These are phyloP conservation scores for Agapetus fuscipes DNA, from an alignment of 2,888 invertebrate species.

Conservation along the genomic window DNA sequence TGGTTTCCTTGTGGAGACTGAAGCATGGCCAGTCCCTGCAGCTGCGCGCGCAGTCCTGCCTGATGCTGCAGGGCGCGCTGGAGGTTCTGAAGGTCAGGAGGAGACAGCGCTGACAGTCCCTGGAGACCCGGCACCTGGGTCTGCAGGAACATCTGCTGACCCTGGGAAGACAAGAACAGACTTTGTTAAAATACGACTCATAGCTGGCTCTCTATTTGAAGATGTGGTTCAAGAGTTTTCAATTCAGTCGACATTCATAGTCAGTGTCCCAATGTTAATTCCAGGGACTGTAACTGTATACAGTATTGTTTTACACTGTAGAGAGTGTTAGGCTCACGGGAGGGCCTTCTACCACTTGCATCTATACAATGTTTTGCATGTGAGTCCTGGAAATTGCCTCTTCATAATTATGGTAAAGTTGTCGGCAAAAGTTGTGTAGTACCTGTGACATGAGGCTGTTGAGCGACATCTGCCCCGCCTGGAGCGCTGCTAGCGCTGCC, in stretches of 20 bases:
- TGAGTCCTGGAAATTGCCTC: too few relatives aligned
- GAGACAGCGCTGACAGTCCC: conserved; percentile 31
- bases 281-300: too few relatives aligned
- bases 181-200: conserved; percentile 9
- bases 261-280: too few relatives aligned
- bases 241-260: too few relatives aligned
- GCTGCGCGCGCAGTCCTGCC: conserved; percentile 42
- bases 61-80: conserved; percentile 33
- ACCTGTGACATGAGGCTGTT: conserved; percentile 21
- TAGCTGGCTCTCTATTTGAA: too few relatives aligned
- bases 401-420: too few relatives aligned
- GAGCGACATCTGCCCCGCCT: conserved; percentile 26
- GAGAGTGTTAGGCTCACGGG: too few relatives aligned
- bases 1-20: conserved; percentile 53
- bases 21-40: conserved; percentile 52
- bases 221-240: too few relatives aligned
- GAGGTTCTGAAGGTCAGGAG: conserved; percentile 31
- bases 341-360: too few relatives aligned
- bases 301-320: too few relatives aligned
- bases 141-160: conserved; percentile 32
- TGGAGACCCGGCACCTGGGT: conserved; percentile 28
- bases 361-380: too few relatives aligned
- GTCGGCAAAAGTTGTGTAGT: too few relatives aligned
- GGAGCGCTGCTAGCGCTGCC: conserved; percentile 31
- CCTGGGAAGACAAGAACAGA: conserved; percentile 18